phyloP scores from a whole-genome alignment of 1,140 invertebrate species.

The Tenebrio molitor region DNA sequence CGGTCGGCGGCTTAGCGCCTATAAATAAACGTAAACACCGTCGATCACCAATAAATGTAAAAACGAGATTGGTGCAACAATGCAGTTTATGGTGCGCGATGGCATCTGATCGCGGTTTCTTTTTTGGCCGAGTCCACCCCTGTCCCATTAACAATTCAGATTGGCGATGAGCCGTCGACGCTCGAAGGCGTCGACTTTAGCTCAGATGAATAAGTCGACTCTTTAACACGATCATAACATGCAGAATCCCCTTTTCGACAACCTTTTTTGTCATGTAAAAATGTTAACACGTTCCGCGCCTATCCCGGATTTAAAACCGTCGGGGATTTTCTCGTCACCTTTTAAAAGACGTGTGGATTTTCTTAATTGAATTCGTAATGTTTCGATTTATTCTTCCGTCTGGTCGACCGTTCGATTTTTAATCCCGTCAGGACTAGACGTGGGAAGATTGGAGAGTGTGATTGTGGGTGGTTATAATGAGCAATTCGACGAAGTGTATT shows the following conservation, averaged over 20 bases:
- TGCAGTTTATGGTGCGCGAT: constrained; percentile 53
- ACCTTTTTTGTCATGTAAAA: constrained; percentile 57
- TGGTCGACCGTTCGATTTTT: background rate
- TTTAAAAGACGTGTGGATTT: constrained; percentile 34
- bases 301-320: constrained; percentile 42
- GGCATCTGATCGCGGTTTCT: constrained; percentile 37
- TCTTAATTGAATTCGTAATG: constrained; percentile 50
- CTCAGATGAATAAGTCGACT: constrained; percentile 55
- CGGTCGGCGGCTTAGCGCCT: constrained; percentile 39
- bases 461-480: constrained; percentile 17
- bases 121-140: constrained; percentile 53
- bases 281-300: constrained; percentile 51
- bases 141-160: constrained; percentile 57
- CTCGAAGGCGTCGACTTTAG: constrained; percentile 37
- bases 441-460: background rate
- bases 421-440: constrained; percentile 6
- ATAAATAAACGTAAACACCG: constrained; percentile 48
- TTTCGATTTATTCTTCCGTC: background rate
- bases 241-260: constrained; percentile 53
- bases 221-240: constrained; percentile 56
- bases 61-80: constrained; percentile 51
- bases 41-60: constrained; percentile 48
- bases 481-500: constrained; percentile 39
- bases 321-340: constrained; percentile 37
- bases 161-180: constrained; percentile 52